Percentiles rank a stretch among this genome's conserved stretches.
Evolutionary conservation across 2,113 vertebrate species (phyloP).

Genomic region (Cyprinodon brontotheroides): DNA sequence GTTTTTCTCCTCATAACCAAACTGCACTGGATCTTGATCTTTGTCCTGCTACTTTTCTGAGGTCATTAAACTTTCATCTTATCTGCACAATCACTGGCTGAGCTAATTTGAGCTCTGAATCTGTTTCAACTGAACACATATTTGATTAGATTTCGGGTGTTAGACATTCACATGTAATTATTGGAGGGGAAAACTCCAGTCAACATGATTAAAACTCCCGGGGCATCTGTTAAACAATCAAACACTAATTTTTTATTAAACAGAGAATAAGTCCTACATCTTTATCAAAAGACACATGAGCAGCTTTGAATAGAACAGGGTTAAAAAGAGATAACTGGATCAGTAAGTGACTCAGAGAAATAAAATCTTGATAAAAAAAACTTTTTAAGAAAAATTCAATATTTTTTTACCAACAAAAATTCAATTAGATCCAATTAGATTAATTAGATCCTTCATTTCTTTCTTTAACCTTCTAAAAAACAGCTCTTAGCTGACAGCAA

Average conservation of each 20-base stretch:
- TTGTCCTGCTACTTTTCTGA: neutral
- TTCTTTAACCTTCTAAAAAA: too few species aligned
- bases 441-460: neutral
- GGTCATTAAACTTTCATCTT: slow-evolving; percentile 36
- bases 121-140: neutral
- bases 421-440: too few species aligned
- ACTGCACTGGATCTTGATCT: neutral
- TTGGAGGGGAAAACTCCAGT: slow-evolving; percentile 6
- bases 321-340: neutral
- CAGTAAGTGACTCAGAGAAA: neutral
- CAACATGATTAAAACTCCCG: slow-evolving; percentile 7
- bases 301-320: neutral
- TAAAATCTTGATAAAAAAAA: neutral
- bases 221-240: neutral
- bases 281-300: neutral
- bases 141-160: slow-evolving; percentile 8
- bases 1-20: neutral
- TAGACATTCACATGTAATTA: slow-evolving; percentile 12
- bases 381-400: neutral
- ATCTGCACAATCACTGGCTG: neutral
- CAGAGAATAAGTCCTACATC: neutral
- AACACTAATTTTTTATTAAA: slow-evolving; percentile 3
- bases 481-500: neutral
- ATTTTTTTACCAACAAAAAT: too few species aligned
- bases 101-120: slow-evolving; percentile 3